Evolutionary conservation across 2,888 invertebrate species (phyloP), one percentile per base, ranked within the genome.

Genomic region (Gari tellinella): DNA sequence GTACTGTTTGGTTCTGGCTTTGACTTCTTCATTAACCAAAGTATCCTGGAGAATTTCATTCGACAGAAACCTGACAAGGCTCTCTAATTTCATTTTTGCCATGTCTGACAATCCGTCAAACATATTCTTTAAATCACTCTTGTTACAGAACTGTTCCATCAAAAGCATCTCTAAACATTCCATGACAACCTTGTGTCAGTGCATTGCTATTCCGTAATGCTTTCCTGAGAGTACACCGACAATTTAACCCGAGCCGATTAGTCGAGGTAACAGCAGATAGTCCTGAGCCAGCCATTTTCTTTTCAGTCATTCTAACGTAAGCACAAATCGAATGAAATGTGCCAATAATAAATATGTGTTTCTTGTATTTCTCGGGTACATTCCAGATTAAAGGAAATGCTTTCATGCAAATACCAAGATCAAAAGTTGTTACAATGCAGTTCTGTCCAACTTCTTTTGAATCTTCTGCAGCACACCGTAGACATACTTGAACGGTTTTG

Each of bases 331-430:
- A 40, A 55, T 55, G 61, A 41, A 67, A 67, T 17, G 67, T 67
- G 31, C 67, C 61, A 10, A 61, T 38, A 52, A 67, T 37, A 8
- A 61, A 41, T 26, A 53, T 55, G 17, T 63, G 63, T 31, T 53
- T 63, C n/a, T 53, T 63, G 17, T 63, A 63, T 40, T 63, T 62
- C n/a, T 40, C 61, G 23, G 61, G 52, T 25, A 51, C 31, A 26
- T 62, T 51, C 51, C 51, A 82, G 7, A 74, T 58, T 19, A 82
- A 21, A 12, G 79, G 82, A 38, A 60, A 68, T 17, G 81, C 80
- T 48, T 78, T 78, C 73, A 82, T 81, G 48, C 81, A 76, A 25
- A 82, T 76, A 68, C 31, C 15, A 77, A 43, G 21, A 31, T 31
- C 31, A 31, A 31, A 31, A 7, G 31, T 31, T 10, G 31, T 31